phyloP scores from a whole-genome alignment of 2,113 vertebrate genomes.

The Typhlomys cinereus region DNA sequence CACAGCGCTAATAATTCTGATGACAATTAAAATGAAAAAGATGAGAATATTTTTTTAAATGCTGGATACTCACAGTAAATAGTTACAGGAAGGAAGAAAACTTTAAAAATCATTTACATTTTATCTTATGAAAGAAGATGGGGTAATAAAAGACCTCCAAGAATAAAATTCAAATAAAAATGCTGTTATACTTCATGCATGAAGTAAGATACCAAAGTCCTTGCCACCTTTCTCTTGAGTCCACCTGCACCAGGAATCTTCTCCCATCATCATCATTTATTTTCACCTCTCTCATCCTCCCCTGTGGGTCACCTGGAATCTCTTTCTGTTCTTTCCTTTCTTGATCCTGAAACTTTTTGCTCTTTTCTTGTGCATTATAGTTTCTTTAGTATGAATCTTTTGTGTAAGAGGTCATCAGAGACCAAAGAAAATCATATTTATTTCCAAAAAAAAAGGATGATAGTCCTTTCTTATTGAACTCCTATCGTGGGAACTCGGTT shows the following conservation, averaged over 20 bases:
- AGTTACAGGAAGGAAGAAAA: background rate
- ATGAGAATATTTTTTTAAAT: background rate
- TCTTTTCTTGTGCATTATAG: background rate
- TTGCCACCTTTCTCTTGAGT: background rate
- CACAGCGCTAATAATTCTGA: background rate
- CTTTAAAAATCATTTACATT: background rate
- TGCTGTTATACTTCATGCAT: background rate
- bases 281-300: background rate
- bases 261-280: background rate
- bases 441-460: background rate
- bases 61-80: background rate
- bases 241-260: background rate
- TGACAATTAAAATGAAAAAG: slow-evolving; percentile 17
- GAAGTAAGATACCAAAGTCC: background rate
- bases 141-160: background rate
- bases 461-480: background rate
- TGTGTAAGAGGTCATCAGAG: background rate
- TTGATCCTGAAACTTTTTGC: slow-evolving; percentile 5
- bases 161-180: slow-evolving; percentile 4
- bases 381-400: background rate
- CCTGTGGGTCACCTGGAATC: background rate
- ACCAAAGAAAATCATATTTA: background rate
- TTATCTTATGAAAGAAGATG: background rate
- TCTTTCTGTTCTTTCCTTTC: background rate
- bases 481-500: background rate